phyloP scores from a whole-genome alignment of 1,140 invertebrate species.

The Venustaconcha ellipsiformis region DNA sequence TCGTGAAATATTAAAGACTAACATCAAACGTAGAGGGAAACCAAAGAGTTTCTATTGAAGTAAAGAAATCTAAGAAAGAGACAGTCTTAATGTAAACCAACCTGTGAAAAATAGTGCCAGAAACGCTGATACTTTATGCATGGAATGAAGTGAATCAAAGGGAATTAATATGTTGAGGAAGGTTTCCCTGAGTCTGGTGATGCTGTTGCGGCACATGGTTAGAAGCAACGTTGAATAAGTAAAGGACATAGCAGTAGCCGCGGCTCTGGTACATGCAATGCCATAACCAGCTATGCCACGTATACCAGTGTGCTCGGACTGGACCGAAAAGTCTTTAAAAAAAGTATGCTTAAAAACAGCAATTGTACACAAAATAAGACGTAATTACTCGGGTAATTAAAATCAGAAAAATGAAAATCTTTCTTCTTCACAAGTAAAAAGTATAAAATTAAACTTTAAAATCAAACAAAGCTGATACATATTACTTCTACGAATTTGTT shows the following conservation, averaged over 20 bases:
- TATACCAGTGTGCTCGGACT: constrained; percentile 92
- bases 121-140: constrained; percentile 98
- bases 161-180: constrained; percentile 99
- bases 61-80: too few relatives aligned
- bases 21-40: too few relatives aligned
- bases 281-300: constrained; percentile 98
- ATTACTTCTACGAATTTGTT: too few relatives aligned
- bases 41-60: too few relatives aligned
- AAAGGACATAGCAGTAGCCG: constrained; percentile 95
- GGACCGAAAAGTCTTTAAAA: constrained; percentile 55
- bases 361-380: too few relatives aligned
- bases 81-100: constrained; percentile 28
- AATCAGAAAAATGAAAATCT: too few relatives aligned
- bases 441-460: too few relatives aligned
- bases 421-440: too few relatives aligned
- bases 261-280: constrained; percentile 96
- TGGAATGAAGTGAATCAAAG: constrained; percentile 95
- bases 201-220: constrained; percentile 96
- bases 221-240: constrained; percentile 94
- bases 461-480: too few relatives aligned
- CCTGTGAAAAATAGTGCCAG: constrained; percentile 90
- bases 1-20: too few relatives aligned
- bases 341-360: too few relatives aligned
- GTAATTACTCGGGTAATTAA: too few relatives aligned
- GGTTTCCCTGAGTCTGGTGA: constrained; percentile 97